phyloP scores from a whole-genome alignment of 2,888 invertebrate species.

The Scaptomyza tumidula region DNA sequence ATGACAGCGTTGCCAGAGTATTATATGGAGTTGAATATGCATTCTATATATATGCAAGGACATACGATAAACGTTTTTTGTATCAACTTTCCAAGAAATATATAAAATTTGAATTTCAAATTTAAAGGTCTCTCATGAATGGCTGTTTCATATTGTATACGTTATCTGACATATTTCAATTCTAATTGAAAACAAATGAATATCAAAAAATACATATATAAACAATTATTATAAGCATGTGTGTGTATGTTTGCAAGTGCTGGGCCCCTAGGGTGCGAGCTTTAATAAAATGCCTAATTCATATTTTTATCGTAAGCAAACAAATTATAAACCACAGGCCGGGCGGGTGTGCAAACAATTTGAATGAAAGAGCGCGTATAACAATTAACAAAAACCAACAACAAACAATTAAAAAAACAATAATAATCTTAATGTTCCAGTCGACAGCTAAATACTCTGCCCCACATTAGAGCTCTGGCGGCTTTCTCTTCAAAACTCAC shows the following conservation, averaged over 20 bases:
- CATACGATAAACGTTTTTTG: not conserved
- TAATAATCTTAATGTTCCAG: not conserved
- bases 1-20: not conserved
- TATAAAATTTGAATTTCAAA: conserved; percentile 6
- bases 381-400: not conserved
- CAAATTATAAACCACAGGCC: conserved; percentile 43
- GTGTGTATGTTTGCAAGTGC: not conserved
- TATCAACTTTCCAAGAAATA: not conserved
- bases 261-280: conserved; percentile 22
- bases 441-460: conserved; percentile 1
- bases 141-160: not conserved
- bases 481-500: not conserved
- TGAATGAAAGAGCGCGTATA: conserved; percentile 12
- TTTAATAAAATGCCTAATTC: conserved; percentile 22
- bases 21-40: not conserved
- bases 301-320: conserved; percentile 56
- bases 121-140: conserved; percentile 5
- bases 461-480: no score
- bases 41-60: conserved; percentile 11
- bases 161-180: conserved; percentile 16
- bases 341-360: not conserved
- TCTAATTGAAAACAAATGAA: conserved; percentile 25
- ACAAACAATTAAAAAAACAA: not conserved
- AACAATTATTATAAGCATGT: conserved; percentile 7
- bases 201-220: conserved; percentile 8